Percentiles rank a stretch among this genome's conserved stretches.
Conservation (phyloP, 2,797 vertebrate species). For the Catharus ustulatus region DNA sequence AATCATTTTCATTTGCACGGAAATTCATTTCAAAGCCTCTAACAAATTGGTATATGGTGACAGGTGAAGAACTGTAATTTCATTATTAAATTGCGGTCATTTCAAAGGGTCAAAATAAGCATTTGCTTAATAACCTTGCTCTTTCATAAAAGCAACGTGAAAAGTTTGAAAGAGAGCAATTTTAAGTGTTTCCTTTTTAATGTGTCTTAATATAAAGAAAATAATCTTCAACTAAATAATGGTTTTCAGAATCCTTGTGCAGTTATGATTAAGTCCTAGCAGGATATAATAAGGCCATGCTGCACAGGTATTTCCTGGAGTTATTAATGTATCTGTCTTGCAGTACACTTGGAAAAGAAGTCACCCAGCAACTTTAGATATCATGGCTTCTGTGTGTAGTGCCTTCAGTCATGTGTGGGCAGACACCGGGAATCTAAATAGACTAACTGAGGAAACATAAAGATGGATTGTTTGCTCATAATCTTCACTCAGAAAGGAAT, state of each 20-base stretch:
- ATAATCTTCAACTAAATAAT: background rate
- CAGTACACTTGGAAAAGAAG: background rate
- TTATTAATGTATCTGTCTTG: background rate
- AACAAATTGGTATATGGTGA: background rate
- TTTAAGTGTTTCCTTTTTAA: background rate
- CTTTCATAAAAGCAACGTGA: background rate
- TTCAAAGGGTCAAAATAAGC: conserved; percentile 39
- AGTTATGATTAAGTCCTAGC: background rate
- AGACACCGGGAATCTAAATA: background rate
- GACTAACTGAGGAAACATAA: background rate
- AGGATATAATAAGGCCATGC: background rate
- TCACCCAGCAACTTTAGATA: background rate
- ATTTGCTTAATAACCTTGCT: conserved; percentile 22
- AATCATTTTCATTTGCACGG: conserved; percentile 27
- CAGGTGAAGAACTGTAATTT: conserved; percentile 50
- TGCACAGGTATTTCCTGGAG: background rate
- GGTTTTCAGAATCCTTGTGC: background rate
- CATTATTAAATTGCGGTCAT: conserved; percentile 43
- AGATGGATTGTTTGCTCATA: background rate
- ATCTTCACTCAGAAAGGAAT: background rate
- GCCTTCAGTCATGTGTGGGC: background rate
- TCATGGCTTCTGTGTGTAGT: background rate
- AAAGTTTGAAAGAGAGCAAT: background rate
- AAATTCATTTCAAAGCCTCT: conserved; percentile 24
- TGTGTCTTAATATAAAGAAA: conserved; percentile 21